Evolutionary conservation across 2,113 vertebrate species (phyloP), one percentile per base, ranked within the genome.

Genomic region (Monarcha castaneiventris): DNA sequence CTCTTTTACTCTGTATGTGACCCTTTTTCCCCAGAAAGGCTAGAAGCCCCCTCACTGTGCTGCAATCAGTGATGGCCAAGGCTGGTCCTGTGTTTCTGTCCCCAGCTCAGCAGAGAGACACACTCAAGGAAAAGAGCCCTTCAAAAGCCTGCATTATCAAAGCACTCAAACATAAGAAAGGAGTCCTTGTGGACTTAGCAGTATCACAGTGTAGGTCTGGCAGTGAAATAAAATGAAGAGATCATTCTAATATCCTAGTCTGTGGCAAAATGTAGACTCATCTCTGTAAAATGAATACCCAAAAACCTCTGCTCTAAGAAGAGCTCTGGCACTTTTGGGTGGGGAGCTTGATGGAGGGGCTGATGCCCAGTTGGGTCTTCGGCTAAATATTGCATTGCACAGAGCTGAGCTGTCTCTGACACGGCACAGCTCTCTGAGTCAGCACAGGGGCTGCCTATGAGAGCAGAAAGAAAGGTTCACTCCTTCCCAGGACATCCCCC

Each of bases 391-490:
- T 46, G 10, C 6, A 0, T 6, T 55, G 8, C 64, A 72, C 35
- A 68, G 49, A 72, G 39, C n/a, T 69, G 61, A 85, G 44, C 26
- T 59, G 77, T 9, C 30, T 21, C 44, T 56, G 33, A 19, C 5
- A 9, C 13, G 39, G 30, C 71, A 62, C 51, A 23, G 51, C 29
- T 46, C 33, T 35, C 49, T 75, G 16, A 86, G 49, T 43, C 72
- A 84, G 46, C 55, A 52, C 39, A 56, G 25, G 11, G 18, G 27
- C 23, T 7, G 10, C 52, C 46, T 33, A 37, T 0, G 0, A 29
- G 1, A 93, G 51, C 27, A 78, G 26, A 69, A 73, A 15, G 18
- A 54, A 90, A 84, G 7, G 35, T 71, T 52, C 26, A 12, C 21
- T 75, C 30, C 35, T 82, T 92, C 30, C 44, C 44, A 72, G 27